Conservation (phyloP, 2,113 vertebrate genomes). For the Gymnobelideus leadbeateri region DNA sequence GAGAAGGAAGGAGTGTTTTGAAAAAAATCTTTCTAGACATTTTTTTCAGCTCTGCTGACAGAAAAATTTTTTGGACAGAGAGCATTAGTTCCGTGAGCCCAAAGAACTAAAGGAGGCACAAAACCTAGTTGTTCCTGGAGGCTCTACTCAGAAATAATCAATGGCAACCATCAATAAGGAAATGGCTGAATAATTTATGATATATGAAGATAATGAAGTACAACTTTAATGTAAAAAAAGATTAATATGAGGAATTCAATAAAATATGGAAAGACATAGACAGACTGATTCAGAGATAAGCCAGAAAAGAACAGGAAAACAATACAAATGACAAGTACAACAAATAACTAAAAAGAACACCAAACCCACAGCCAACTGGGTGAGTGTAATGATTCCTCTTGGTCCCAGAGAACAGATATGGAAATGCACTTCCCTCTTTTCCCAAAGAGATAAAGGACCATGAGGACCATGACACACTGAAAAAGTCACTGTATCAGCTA, state of each 20-base stretch:
- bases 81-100: not conserved
- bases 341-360: not conserved
- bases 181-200: not conserved
- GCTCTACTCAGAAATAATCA: not conserved
- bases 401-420: not conserved
- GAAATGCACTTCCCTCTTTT: not conserved
- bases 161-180: not conserved
- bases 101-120: not conserved
- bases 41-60: not conserved
- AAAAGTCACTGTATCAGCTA: not conserved
- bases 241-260: not conserved
- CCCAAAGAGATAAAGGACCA: not conserved
- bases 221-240: not conserved
- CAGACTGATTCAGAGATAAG: too few relatives aligned
- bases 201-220: not conserved
- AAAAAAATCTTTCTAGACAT: not conserved
- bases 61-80: not conserved
- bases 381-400: not conserved
- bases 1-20: not conserved
- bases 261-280: too few relatives aligned
- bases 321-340: not conserved
- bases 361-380: not conserved
- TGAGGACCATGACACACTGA: not conserved
- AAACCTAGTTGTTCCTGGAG: not conserved
- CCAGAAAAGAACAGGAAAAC: not conserved